Evolutionary conservation across 1,140 invertebrate species (phyloP).

Genomic region (Rhagoletis zephyria): DNA sequence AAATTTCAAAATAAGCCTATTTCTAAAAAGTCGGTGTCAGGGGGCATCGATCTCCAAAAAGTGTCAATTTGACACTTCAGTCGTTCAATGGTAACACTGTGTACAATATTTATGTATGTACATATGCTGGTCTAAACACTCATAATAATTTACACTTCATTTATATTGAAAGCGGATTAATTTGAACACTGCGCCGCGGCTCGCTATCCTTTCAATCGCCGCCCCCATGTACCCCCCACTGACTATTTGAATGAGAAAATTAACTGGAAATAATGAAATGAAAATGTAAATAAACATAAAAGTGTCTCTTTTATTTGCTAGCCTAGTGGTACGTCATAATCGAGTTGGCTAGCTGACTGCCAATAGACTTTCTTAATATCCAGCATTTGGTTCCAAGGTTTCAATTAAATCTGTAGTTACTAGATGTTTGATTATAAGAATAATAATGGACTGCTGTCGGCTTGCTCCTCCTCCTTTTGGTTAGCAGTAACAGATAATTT

Average conservation of each 20-base stretch:
- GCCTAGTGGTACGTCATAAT: background rate
- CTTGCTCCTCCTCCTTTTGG: no score
- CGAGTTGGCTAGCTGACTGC: background rate
- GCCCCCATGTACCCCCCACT: background rate
- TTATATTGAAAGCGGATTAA: slow-evolving; percentile 44
- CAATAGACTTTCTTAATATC: background rate
- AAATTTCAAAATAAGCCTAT: no score
- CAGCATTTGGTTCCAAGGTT: background rate
- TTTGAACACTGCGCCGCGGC: slow-evolving; percentile 17
- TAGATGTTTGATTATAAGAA: background rate
- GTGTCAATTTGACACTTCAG: no score
- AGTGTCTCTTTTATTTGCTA: background rate
- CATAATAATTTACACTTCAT: slow-evolving; percentile 47
- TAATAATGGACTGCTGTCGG: background rate
- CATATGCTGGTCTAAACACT: background rate
- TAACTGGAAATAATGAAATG: background rate
- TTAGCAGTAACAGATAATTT: background rate
- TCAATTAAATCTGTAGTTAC: slow-evolving; percentile 1
- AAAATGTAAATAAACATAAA: slow-evolving; percentile 18
- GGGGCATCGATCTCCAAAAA: no score
- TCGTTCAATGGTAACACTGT: no score
- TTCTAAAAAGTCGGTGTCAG: no score
- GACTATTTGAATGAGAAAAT: background rate
- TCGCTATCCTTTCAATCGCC: background rate
- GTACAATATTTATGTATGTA: background rate